These are phyloP conservation scores for Drosophila nasuta DNA, from an alignment of 1,140 invertebrate genomes.

Conservation along the genomic window DNA sequence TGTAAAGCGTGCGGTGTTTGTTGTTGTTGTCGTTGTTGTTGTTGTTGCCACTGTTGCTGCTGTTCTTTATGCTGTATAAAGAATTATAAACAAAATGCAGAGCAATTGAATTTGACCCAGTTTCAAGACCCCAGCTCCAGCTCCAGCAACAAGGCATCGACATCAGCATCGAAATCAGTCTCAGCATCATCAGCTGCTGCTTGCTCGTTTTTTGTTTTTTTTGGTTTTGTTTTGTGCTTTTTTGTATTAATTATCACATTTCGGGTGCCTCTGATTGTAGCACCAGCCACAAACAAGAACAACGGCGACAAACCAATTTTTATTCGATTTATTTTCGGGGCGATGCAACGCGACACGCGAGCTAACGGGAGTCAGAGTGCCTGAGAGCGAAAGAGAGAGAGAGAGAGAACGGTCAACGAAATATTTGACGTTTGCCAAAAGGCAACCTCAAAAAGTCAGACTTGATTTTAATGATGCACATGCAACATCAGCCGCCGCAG, in stretches of 20 bases:
- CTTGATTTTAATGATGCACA: constrained; percentile 77
- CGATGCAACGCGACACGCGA: constrained; percentile 58
- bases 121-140: constrained; percentile 36
- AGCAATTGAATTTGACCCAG: constrained; percentile 75
- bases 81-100: constrained; percentile 68
- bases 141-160: not conserved
- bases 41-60: constrained; percentile 26
- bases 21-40: constrained; percentile 28
- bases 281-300: constrained; percentile 20
- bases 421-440: constrained; percentile 70
- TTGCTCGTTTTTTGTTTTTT: constrained; percentile 39
- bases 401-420: constrained; percentile 22
- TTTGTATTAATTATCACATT: constrained; percentile 77
- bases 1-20: constrained; percentile 18
- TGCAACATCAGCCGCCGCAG: constrained; percentile 35
- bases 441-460: constrained; percentile 49
- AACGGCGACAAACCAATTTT: constrained; percentile 25
- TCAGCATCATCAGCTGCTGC: constrained; percentile 25
- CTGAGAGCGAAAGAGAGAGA: constrained; percentile 5
- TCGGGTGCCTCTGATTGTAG: constrained; percentile 61
- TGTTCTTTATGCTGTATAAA: constrained; percentile 52
- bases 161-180: not conserved
- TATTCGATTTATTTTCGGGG: constrained; percentile 64
- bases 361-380: constrained; percentile 60
- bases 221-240: constrained; percentile 11